Percentiles rank a stretch among this genome's conserved stretches.
These are phyloP conservation scores for Mimumesa dahlbomi DNA, from an alignment of 2,888 invertebrate genomes.

Conservation along the genomic window DNA sequence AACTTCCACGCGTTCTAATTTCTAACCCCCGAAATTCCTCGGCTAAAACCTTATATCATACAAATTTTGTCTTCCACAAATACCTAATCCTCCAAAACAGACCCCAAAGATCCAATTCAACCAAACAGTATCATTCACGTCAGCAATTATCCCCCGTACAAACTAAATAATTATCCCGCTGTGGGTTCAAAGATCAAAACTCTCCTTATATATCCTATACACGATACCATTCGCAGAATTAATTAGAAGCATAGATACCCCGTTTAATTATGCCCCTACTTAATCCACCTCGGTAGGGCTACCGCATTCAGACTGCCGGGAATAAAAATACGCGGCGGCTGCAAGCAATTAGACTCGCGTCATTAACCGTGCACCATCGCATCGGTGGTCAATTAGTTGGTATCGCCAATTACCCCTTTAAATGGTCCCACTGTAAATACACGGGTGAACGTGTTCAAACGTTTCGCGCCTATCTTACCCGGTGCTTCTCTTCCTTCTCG, in stretches of 20 bases:
- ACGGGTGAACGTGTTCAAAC: not conserved
- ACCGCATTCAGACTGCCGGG: not conserved
- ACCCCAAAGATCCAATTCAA: too few relatives aligned
- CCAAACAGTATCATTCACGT: not conserved
- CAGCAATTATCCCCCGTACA: not conserved
- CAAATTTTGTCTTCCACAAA: too few relatives aligned
- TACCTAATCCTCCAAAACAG: too few relatives aligned
- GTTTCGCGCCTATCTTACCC: not conserved
- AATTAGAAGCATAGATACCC: constrained; percentile 11
- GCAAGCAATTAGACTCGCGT: constrained; percentile 44
- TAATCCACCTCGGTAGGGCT: constrained; percentile 13
- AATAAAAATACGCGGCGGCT: constrained; percentile 30
- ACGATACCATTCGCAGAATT: constrained; percentile 24
- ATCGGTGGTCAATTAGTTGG: constrained; percentile 49
- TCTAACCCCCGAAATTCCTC: too few relatives aligned
- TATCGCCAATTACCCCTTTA: constrained; percentile 38
- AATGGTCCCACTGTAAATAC: constrained; percentile 25
- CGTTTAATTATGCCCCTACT: constrained; percentile 22
- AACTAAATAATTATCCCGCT: too few relatives aligned
- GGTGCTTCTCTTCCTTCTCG: not conserved
- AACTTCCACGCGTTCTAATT: too few relatives aligned
- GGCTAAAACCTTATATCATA: too few relatives aligned
- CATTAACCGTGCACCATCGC: constrained; percentile 34
- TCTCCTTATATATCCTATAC: too few relatives aligned
- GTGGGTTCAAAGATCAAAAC: too few relatives aligned